These are phyloP conservation scores for Notocelia uddmanniana DNA, from an alignment of 2,888 invertebrate species.

Conservation along the genomic window DNA sequence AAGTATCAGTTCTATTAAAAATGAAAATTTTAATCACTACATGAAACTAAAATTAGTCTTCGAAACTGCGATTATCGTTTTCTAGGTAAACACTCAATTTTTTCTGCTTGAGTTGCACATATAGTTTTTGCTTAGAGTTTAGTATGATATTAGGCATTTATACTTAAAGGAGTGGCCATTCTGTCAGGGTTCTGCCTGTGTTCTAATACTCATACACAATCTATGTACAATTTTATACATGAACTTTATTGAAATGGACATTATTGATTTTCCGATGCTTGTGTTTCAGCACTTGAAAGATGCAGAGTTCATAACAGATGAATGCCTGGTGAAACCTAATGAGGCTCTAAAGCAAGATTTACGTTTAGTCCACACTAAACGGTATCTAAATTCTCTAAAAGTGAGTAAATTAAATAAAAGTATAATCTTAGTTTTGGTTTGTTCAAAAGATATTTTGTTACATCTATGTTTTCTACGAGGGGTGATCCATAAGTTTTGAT, in stretches of 20 bases:
- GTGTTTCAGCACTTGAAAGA: conserved; percentile 85
- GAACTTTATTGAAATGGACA: no score
- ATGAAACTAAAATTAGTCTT: not conserved
- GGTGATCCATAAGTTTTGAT: no score
- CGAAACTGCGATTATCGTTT: not conserved
- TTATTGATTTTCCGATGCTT: conserved; percentile 48
- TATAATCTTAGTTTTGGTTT: conserved; percentile 30
- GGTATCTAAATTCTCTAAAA: conserved; percentile 91
- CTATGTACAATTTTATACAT: no score
- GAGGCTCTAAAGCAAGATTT: conserved; percentile 91
- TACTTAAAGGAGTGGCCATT: no score
- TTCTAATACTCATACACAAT: no score
- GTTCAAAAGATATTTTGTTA: conserved; percentile 15
- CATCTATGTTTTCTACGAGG: not conserved
- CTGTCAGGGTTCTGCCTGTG: no score
- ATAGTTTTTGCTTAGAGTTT: no score
- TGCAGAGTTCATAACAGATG: conserved; percentile 86
- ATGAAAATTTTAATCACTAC: no score
- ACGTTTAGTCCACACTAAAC: conserved; percentile 90
- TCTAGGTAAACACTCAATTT: no score
- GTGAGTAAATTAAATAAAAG: no score
- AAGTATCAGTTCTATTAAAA: not conserved
- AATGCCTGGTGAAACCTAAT: conserved; percentile 88
- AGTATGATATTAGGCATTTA: no score
- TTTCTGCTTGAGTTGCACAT: no score